Conservation (phyloP, 2,888 invertebrate genomes). For the Actias luna region DNA sequence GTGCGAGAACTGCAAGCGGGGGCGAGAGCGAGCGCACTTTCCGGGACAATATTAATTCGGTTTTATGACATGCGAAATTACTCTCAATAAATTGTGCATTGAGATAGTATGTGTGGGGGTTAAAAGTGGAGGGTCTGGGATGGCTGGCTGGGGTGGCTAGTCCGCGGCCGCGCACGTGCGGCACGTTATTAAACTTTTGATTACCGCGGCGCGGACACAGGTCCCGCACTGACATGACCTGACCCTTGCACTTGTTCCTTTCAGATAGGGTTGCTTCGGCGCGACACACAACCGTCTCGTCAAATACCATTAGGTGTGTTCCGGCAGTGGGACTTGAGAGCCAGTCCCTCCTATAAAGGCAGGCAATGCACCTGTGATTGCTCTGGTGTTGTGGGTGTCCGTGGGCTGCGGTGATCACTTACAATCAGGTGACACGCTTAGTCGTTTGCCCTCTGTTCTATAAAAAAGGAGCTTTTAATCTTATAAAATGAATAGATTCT, state of each 20-base stretch:
- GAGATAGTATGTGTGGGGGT: conserved; percentile 38
- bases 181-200: conserved; percentile 75
- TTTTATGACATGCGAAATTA: conserved; percentile 81
- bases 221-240: conserved; percentile 29
- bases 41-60: conserved; percentile 68
- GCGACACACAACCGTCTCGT: not conserved
- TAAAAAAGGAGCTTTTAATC: no score
- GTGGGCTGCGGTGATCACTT: no score
- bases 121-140: conserved; percentile 27
- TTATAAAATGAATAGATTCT: no score
- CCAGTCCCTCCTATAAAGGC: no score
- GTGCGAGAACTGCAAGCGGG: conserved; percentile 1
- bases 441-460: no score
- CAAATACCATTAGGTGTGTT: no score
- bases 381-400: no score
- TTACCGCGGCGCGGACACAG: conserved; percentile 45
- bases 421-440: no score
- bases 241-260: conserved; percentile 49
- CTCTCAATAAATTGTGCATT: conserved; percentile 74
- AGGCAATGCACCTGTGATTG: no score
- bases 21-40: conserved; percentile 11
- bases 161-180: conserved; percentile 57
- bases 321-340: no score
- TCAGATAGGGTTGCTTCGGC: conserved; percentile 18
- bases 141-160: conserved; percentile 17